phyloP scores from a whole-genome alignment of 2,797 vertebrate genomes.

The Varecia variegata region DNA sequence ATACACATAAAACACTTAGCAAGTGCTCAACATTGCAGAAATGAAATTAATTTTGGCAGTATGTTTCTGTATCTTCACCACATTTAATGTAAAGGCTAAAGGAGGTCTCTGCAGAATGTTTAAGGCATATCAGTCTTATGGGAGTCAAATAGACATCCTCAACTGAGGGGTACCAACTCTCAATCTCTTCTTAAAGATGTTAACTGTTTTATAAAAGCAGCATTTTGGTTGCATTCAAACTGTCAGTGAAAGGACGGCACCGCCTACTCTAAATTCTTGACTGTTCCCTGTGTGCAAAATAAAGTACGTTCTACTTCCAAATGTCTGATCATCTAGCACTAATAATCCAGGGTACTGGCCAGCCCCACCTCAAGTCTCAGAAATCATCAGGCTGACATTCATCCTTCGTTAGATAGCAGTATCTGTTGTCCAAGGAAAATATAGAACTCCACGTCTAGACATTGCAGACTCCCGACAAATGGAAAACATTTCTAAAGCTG shows the following conservation, averaged over 20 bases:
- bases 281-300: neutral
- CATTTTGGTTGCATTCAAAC: neutral
- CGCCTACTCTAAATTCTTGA: neutral
- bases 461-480: neutral
- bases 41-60: neutral
- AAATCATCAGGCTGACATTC: neutral
- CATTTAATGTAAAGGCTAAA: neutral
- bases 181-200: neutral
- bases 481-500: constrained; percentile 19
- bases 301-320: neutral
- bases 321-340: neutral
- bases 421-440: neutral
- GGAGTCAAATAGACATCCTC: neutral
- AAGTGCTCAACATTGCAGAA: neutral
- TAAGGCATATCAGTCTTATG: neutral
- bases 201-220: neutral
- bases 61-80: neutral
- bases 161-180: neutral
- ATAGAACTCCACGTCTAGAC: neutral
- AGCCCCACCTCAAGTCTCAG: neutral
- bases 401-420: constrained; percentile 1
- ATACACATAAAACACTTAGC: neutral
- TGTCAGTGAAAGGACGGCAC: neutral
- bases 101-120: neutral
- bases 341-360: neutral